These are phyloP conservation scores for Sycophila sp. DNA, from an alignment of 1,140 invertebrate genomes.

Conservation along the genomic window DNA sequence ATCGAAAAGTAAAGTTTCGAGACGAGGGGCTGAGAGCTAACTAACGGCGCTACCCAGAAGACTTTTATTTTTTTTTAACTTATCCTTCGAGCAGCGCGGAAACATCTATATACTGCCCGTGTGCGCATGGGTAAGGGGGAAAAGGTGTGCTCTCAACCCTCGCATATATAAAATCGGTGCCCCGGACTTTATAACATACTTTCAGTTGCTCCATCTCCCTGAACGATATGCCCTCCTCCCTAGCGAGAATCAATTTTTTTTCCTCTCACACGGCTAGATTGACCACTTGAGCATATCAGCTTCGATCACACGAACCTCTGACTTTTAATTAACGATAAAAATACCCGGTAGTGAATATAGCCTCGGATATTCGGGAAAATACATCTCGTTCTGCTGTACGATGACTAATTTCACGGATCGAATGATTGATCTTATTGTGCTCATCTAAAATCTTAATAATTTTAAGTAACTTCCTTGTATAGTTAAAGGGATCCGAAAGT, in stretches of 20 bases:
- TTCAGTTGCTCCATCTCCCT: not conserved
- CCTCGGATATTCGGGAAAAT: not conserved
- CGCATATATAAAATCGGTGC: not conserved
- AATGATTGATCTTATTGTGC: slow-evolving; percentile 17
- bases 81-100: not conserved
- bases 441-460: too few species aligned
- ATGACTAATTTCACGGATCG: slow-evolving; percentile 31
- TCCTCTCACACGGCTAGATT: slow-evolving; percentile 51
- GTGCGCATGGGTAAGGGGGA: too few species aligned
- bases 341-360: slow-evolving; percentile 39
- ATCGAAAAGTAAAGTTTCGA: slow-evolving; percentile 38
- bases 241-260: slow-evolving; percentile 41
- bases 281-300: slow-evolving; percentile 65
- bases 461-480: too few species aligned
- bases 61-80: too few species aligned
- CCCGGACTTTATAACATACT: not conserved
- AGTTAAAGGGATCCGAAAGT: too few species aligned
- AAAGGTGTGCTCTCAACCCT: not conserved
- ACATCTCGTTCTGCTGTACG: not conserved
- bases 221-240: slow-evolving; percentile 3
- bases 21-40: not conserved
- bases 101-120: too few species aligned
- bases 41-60: not conserved
- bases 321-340: slow-evolving; percentile 66
- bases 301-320: slow-evolving; percentile 62